Evolutionary conservation across 2,888 invertebrate species (phyloP), one percentile per base, ranked within the genome.

Genomic region (Andricus quercusramuli): DNA sequence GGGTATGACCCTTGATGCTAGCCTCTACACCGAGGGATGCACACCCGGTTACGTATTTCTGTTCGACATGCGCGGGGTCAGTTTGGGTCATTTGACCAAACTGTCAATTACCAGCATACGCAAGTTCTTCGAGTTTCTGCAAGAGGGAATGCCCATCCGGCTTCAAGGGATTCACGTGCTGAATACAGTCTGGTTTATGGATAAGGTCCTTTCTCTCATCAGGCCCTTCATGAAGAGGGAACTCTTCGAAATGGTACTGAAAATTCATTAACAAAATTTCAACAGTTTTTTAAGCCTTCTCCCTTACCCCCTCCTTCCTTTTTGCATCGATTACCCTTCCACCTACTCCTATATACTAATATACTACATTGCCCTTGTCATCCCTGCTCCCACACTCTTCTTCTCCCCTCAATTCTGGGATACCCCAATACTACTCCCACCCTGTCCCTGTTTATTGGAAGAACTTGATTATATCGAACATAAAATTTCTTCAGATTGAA

Each of bases 81-180:
- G 93, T 82, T 90, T 95, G 32, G 94, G 94, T 0, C 96, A 96
- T 89, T 89, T 96, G 20, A 94, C 95, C 3, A 92, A 94, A 86
- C 92, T 95, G 22, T 94, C 95, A 81, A 91, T 96, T 79, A 93
- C 94, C 77, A 92, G 94, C 0, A 90, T 96, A 1, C 94, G 94
- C 64, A 94, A 95, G 88, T 95, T 96, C 91, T 95, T 96, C 93
- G 93, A 94, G 81, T 96, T 95, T 90, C 91, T 96, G 4, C 96
- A 96, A 90, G 96, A 96, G 86, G 96, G 94, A 22, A 91, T 95
- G 91, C 96, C 96, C 0, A 94, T 95, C 3, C 94, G 95, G 80
- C 93, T 96, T 91, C 94, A 94, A 84, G 95, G 94, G 0, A 95
- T 96, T 79, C 96, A 96, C 89, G 94, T 96, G 1, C 90, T 96